Percentiles rank a stretch among this genome's conserved stretches.
These are phyloP conservation scores for Anthrax anthrax DNA, from an alignment of 2,888 invertebrate species.

Conservation along the genomic window DNA sequence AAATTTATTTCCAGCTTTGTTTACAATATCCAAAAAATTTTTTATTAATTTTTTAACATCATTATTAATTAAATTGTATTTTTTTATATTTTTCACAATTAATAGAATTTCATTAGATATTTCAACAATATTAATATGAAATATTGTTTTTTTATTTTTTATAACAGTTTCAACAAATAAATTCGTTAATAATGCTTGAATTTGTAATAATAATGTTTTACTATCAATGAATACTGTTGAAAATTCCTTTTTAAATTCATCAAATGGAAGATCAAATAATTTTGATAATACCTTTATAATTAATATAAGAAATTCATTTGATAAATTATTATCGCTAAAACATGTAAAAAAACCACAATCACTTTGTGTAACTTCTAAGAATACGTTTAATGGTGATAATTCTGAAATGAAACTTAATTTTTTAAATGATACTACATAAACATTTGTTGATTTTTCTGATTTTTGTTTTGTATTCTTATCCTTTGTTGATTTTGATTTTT, in stretches of 20 bases:
- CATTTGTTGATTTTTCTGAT: neutral
- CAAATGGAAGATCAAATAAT: constrained; percentile 21
- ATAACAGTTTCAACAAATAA: neutral
- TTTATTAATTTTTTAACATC: constrained; percentile 27
- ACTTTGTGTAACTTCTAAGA: constrained; percentile 11
- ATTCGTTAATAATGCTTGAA: constrained; percentile 12
- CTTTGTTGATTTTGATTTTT: neutral
- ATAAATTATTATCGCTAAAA: constrained; percentile 4
- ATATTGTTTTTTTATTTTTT: constrained; percentile 1
- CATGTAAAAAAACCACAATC: constrained; percentile 11
- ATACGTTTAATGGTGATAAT: constrained; percentile 11
- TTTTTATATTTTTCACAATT: constrained; percentile 26
- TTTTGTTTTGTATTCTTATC: neutral
- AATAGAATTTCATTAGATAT: constrained; percentile 4
- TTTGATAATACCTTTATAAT: constrained; percentile 27
- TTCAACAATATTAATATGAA: neutral
- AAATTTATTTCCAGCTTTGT: constrained; percentile 11
- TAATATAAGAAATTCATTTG: constrained; percentile 2
- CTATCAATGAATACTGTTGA: constrained; percentile 16
- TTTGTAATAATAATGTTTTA: constrained; percentile 15
- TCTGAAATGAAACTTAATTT: constrained; percentile 10
- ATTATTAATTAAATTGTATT: constrained; percentile 3
- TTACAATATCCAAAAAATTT: constrained; percentile 16
- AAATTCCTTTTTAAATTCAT: constrained; percentile 21
- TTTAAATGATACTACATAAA: constrained; percentile 10